Percentiles rank a stretch among this genome's conserved stretches.
Evolutionary conservation across 2,113 vertebrate genomes (phyloP).

Genomic region (Brachyhypopomus gauderio): DNA sequence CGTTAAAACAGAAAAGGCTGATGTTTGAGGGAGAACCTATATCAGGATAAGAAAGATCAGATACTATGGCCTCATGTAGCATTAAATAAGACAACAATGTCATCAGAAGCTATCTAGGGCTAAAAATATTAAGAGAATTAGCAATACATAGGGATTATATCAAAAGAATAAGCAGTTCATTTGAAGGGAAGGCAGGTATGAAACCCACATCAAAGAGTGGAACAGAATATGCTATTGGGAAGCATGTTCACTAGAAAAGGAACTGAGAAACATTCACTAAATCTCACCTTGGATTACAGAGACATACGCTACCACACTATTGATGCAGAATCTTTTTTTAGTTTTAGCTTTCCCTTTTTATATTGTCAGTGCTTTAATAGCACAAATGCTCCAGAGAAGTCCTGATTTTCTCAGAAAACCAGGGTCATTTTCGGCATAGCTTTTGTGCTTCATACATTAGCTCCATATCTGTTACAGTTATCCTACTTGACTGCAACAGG

Average conservation of each 20-base stretch:
- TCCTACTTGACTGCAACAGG: not conserved
- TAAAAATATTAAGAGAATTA: not conserved
- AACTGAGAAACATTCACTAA: not conserved
- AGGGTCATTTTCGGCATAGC: not conserved
- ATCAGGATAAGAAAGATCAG: not conserved
- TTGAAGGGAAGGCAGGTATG: not conserved
- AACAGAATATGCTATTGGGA: not conserved
- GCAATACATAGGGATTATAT: no score
- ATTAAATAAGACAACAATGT: not conserved
- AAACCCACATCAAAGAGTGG: not conserved
- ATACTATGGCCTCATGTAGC: not conserved
- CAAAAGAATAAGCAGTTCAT: not conserved
- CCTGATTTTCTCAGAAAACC: not conserved
- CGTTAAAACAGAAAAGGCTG: not conserved
- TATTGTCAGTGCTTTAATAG: not conserved
- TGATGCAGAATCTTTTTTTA: not conserved
- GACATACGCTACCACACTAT: not conserved
- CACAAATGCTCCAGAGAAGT: not conserved
- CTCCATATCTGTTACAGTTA: not conserved
- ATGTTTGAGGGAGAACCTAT: not conserved
- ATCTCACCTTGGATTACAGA: not conserved
- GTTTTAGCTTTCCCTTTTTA: not conserved
- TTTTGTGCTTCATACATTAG: not conserved
- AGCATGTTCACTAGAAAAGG: not conserved
- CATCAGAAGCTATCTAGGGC: not conserved